A percentile compares a stretch with the other conserved stretches of the same genome.
phyloP scores from a whole-genome alignment of 2,888 invertebrate species.

The Temnothorax ravouxi region DNA sequence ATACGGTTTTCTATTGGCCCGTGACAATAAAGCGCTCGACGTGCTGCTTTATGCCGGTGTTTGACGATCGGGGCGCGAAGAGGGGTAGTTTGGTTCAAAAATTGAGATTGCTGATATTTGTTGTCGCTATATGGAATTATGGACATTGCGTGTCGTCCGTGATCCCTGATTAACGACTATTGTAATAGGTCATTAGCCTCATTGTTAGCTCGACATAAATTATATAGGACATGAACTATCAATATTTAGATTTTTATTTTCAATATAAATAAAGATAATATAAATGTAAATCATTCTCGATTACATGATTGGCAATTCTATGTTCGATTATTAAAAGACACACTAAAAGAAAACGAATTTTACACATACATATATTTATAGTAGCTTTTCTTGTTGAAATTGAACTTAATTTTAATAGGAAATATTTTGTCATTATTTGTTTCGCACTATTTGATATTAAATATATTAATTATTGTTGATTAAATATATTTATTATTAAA shows the following conservation, averaged over 20 bases:
- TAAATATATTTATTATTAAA: background rate
- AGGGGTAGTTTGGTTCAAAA: conserved; percentile 29
- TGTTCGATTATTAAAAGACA: background rate
- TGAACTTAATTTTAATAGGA: background rate
- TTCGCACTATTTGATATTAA: background rate
- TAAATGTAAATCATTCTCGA: conserved; percentile 17
- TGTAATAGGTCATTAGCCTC: conserved; percentile 32
- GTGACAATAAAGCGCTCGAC: conserved; percentile 66
- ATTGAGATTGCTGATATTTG: conserved; percentile 41
- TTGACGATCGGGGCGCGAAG: conserved; percentile 11
- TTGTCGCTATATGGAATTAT: conserved; percentile 6
- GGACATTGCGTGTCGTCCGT: background rate
- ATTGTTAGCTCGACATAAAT: background rate
- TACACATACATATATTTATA: background rate
- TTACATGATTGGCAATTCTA: background rate
- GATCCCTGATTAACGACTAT: conserved; percentile 11
- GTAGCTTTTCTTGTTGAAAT: background rate
- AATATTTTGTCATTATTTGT: background rate
- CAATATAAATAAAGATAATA: conserved; percentile 31
- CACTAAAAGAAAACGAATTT: background rate
- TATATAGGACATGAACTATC: conserved; percentile 2
- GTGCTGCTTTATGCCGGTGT: conserved; percentile 42
- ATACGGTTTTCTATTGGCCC: conserved; percentile 69
- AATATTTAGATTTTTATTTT: conserved; percentile 18
- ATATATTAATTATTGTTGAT: too few relatives aligned